Evolutionary conservation across 1,140 invertebrate genomes (phyloP).

Genomic region (Bombus pascuorum): DNA sequence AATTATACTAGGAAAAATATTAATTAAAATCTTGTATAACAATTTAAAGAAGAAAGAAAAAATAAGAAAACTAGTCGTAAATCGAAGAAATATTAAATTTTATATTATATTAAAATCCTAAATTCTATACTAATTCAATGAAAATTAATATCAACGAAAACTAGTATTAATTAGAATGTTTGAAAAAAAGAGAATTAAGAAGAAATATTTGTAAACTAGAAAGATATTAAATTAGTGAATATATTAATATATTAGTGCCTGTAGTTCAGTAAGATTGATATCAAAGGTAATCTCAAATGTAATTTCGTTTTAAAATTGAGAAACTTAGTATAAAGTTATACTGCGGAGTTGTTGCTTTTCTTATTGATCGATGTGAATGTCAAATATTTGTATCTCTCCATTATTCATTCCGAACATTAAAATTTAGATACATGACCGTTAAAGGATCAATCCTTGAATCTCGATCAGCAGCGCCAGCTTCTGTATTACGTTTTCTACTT

Average conservation of each 20-base stretch:
- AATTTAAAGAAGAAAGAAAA: background rate
- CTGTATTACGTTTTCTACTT: slow-evolving; percentile 15
- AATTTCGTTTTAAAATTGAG: background rate
- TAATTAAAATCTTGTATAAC: background rate
- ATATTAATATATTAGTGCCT: background rate
- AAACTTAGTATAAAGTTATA: background rate
- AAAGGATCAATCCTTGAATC: slow-evolving; percentile 27
- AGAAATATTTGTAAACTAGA: background rate
- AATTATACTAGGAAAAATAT: background rate
- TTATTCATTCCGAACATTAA: slow-evolving; percentile 16
- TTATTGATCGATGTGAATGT: slow-evolving; percentile 2
- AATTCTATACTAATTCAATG: too few species aligned
- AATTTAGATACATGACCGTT: slow-evolving; percentile 17
- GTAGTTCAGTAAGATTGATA: background rate
- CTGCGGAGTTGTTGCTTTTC: background rate
- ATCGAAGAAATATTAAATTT: background rate
- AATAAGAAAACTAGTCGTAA: background rate
- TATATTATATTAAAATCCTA: background rate
- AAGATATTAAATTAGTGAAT: background rate
- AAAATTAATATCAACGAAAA: too few species aligned
- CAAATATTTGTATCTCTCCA: background rate
- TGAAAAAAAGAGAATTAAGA: background rate
- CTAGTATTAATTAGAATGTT: background rate
- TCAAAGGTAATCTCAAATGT: background rate
- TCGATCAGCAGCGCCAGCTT: slow-evolving; percentile 12